phyloP scores from a whole-genome alignment of 1,140 invertebrate species.

The Globodera rostochiensis region DNA sequence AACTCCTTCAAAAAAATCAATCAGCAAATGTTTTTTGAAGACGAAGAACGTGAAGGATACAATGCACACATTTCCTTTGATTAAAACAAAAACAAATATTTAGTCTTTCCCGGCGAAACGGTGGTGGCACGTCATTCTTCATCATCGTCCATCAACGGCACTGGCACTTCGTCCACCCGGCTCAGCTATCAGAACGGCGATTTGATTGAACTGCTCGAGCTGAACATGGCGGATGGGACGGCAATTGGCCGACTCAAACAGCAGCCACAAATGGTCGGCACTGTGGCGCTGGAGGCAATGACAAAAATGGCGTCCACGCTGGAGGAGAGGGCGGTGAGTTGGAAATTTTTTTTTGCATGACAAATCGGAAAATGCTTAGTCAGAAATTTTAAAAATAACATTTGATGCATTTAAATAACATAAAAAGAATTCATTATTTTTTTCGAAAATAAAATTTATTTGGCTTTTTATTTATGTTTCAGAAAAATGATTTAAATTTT shows the following conservation, averaged over 20 bases:
- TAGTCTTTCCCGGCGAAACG: slow-evolving; percentile 50
- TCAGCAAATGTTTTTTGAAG: neutral
- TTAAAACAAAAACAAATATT: too few relatives aligned
- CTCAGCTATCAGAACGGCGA: slow-evolving; percentile 55
- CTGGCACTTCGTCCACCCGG: slow-evolving; percentile 54
- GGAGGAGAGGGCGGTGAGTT: neutral
- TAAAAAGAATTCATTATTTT: neutral
- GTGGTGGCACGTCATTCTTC: slow-evolving; percentile 45
- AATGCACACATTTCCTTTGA: slow-evolving; percentile 3
- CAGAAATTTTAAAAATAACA: too few relatives aligned
- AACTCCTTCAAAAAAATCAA: too few relatives aligned
- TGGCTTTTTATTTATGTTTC: too few relatives aligned
- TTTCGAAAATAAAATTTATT: neutral
- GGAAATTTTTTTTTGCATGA: too few relatives aligned
- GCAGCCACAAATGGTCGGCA: slow-evolving; percentile 3
- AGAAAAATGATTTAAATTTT: too few relatives aligned
- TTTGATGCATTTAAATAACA: too few relatives aligned
- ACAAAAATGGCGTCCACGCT: neutral
- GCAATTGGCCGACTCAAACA: slow-evolving; percentile 7
- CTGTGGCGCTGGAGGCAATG: neutral
- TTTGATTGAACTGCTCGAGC: slow-evolving; percentile 63
- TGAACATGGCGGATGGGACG: slow-evolving; percentile 45
- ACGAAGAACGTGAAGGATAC: too few relatives aligned
- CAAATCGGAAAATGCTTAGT: too few relatives aligned
- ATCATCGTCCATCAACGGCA: neutral